phyloP scores from a whole-genome alignment of 2,888 invertebrate genomes.

The Agriopis leucophaearia region DNA sequence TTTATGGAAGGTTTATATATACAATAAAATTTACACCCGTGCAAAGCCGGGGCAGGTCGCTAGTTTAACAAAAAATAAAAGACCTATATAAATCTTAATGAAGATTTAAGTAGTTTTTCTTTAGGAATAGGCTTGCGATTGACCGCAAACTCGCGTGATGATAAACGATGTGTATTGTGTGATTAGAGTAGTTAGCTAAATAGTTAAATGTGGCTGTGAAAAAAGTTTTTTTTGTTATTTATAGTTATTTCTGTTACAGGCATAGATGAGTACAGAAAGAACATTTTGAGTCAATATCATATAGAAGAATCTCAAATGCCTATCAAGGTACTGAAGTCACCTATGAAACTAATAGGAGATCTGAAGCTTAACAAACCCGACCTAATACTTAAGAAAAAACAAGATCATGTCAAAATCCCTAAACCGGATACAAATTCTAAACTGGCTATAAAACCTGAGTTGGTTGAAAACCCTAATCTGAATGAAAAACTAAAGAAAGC shows the following conservation, averaged over 20 bases:
- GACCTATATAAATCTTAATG: too few species aligned
- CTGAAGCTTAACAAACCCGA: not conserved
- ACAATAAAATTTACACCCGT: too few species aligned
- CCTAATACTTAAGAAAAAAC: conserved; percentile 15
- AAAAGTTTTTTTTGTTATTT: not conserved
- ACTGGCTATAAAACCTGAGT: not conserved
- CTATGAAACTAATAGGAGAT: not conserved
- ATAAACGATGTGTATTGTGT: too few species aligned
- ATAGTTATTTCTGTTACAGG: conserved; percentile 28
- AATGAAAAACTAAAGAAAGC: not conserved
- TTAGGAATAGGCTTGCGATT: too few species aligned
- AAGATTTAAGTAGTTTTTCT: too few species aligned
- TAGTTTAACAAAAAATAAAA: too few species aligned
- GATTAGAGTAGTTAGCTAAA: too few species aligned
- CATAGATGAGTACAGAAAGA: conserved; percentile 41
- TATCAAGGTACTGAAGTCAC: conserved; percentile 8
- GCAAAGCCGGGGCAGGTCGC: too few species aligned
- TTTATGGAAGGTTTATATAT: too few species aligned
- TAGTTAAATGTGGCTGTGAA: not conserved
- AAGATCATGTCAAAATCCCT: not conserved
- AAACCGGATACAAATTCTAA: conserved; percentile 1
- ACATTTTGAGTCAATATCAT: conserved; percentile 44
- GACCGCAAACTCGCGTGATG: too few species aligned
- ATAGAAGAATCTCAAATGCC: conserved; percentile 36
- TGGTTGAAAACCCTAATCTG: conserved; percentile 13